phyloP scores from a whole-genome alignment of 2,113 vertebrate species.

The Anolis carolinensis region DNA sequence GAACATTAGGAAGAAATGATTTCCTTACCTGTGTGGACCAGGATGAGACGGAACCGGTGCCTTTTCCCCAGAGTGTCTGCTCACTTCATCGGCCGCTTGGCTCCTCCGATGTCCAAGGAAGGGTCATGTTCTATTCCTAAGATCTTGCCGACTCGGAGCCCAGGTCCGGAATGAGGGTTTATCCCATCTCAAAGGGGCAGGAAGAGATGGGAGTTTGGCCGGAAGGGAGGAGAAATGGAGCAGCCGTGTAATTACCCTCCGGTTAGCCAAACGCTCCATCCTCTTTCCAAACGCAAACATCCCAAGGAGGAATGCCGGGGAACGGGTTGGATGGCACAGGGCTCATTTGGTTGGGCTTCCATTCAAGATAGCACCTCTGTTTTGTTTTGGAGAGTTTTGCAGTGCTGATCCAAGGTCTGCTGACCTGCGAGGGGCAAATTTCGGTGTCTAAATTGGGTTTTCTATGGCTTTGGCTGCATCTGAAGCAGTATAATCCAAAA shows the following conservation, averaged over 20 bases:
- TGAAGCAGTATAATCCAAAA: no score
- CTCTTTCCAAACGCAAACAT: slow-evolving; percentile 41
- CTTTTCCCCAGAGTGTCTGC: neutral
- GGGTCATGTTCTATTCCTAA: neutral
- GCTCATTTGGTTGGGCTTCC: no score
- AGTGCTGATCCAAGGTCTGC: no score
- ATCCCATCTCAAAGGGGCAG: neutral
- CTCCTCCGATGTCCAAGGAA: neutral
- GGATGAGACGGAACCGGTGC: neutral
- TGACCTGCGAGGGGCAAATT: no score
- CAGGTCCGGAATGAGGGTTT: neutral
- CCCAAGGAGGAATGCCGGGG: slow-evolving; percentile 49
- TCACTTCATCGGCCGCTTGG: slow-evolving; percentile 29
- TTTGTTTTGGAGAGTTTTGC: no score
- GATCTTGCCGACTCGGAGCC: neutral
- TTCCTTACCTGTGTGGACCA: slow-evolving; percentile 56
- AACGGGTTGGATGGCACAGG: slow-evolving; percentile 37
- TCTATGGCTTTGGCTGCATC: no score
- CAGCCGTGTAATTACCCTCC: slow-evolving; percentile 54
- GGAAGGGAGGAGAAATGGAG: neutral
- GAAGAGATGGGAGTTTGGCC: neutral
- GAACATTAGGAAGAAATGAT: neutral
- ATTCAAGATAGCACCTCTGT: no score
- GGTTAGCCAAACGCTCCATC: slow-evolving; percentile 12
- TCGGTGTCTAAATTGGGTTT: no score